These are phyloP conservation scores for Urophycis tenuis DNA, from an alignment of 2,797 vertebrate genomes.

Conservation along the genomic window DNA sequence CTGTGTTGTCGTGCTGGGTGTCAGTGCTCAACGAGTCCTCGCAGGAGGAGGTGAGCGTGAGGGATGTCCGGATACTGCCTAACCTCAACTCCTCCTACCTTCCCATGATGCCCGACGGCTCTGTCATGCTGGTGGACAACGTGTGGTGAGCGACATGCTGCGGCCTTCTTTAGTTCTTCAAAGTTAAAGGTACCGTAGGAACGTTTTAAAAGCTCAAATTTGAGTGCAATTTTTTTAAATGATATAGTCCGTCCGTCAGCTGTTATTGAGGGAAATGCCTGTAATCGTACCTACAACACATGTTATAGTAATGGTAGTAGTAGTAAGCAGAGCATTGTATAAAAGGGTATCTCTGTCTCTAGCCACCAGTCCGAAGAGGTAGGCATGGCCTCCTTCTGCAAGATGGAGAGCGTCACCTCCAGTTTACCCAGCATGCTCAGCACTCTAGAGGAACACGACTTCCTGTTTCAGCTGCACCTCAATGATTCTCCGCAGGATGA, in stretches of 20 bases:
- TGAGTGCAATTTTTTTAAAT: neutral
- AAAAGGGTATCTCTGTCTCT: constrained; percentile 4
- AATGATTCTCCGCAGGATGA: constrained; percentile 77
- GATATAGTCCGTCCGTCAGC: neutral
- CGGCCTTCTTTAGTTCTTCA: neutral
- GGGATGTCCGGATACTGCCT: constrained; percentile 81
- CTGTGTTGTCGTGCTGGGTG: neutral
- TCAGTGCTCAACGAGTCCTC: constrained; percentile 86
- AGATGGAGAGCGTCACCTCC: constrained; percentile 73
- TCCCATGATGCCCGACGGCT: constrained; percentile 92
- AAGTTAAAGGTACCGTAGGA: neutral
- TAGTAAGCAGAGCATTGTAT: neutral
- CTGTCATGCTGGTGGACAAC: constrained; percentile 89
- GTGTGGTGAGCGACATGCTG: constrained; percentile 71
- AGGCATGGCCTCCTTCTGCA: constrained; percentile 85
- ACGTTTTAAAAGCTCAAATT: neutral
- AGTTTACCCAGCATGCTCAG: constrained; percentile 81
- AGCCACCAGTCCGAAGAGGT: constrained; percentile 91
- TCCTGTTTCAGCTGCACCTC: constrained; percentile 86
- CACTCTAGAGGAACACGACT: constrained; percentile 89
- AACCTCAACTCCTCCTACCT: constrained; percentile 92
- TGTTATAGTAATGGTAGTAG: neutral
- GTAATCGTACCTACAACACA: neutral
- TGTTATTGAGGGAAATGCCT: neutral
- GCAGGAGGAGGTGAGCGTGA: constrained; percentile 84